Conservation (phyloP, 2,113 vertebrate species). For the Nycticorax nycticorax region DNA sequence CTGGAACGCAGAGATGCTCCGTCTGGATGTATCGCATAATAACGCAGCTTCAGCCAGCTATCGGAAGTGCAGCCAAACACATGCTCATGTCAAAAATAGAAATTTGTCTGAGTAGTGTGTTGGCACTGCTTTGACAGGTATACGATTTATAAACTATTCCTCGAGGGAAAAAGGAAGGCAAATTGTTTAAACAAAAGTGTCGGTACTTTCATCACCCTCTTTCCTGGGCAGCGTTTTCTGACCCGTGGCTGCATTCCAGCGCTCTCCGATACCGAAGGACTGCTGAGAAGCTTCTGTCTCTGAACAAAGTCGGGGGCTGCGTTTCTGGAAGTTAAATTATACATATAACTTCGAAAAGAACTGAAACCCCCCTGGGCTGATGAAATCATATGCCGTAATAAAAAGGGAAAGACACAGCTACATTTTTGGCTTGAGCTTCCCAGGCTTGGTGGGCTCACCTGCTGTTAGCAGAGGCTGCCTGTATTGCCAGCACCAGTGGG, state of each 20-base stretch:
- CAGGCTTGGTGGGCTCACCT: neutral
- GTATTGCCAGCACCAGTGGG: fast-evolving
- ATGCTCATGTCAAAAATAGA: conserved; percentile 22
- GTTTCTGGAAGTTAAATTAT: neutral
- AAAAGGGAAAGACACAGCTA: neutral
- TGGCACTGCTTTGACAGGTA: neutral
- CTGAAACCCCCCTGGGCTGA: neutral
- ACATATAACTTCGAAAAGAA: neutral
- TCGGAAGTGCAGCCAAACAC: conserved; percentile 8
- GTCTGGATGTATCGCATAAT: neutral
- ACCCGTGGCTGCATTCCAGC: neutral
- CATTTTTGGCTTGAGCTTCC: neutral
- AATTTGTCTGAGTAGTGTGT: neutral
- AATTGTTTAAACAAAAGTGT: conserved; percentile 3
- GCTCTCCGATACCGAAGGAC: fast-evolving
- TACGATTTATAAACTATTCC: conserved; percentile 6
- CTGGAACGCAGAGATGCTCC: neutral
- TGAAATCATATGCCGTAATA: neutral
- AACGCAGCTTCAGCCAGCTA: neutral
- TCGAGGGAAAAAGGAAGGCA: neutral
- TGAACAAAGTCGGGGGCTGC: neutral
- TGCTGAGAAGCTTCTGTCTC: neutral
- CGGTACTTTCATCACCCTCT: conserved; percentile 18
- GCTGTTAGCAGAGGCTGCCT: neutral
- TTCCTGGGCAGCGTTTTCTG: neutral